Percentiles rank a stretch among this genome's conserved stretches.
Conservation (phyloP, 2,113 vertebrate genomes). For the Alexandromys fortis region DNA sequence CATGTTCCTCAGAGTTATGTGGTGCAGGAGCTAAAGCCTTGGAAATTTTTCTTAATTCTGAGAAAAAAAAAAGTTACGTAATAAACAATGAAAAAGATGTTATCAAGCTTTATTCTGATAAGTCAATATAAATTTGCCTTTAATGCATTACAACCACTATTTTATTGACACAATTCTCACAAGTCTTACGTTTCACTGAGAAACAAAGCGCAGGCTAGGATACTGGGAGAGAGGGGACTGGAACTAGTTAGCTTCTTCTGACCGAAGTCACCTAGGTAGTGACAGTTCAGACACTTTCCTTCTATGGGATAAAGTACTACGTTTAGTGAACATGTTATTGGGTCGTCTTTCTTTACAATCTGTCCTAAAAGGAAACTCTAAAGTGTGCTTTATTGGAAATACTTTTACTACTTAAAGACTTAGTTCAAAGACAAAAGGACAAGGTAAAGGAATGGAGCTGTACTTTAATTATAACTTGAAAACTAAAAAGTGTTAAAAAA, state of each 20-base stretch:
- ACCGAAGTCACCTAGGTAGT: background rate
- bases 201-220: conserved; percentile 47
- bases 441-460: conserved; percentile 21
- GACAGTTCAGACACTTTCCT: conserved; percentile 37
- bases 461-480: conserved; percentile 47
- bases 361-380: conserved; percentile 40
- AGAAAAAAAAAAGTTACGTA: background rate
- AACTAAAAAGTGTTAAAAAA: conserved; percentile 26
- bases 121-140: conserved; percentile 19
- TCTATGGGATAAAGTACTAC: background rate
- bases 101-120: conserved; percentile 18
- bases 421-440: conserved; percentile 47
- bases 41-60: conserved; percentile 82
- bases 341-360: background rate
- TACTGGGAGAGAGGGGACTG: background rate
- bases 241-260: background rate
- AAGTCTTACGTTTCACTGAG: conserved; percentile 31
- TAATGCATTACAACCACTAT: background rate
- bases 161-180: conserved; percentile 38
- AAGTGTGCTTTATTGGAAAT: conserved; percentile 47
- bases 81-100: conserved; percentile 20
- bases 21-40: conserved; percentile 79
- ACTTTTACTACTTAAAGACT: conserved; percentile 21
- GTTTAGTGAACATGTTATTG: conserved; percentile 44
- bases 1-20: conserved; percentile 73